Base-by-base conservation (phyloP, 1,140 invertebrate genomes). In the Brachionus asplanchnoidis region DNA sequence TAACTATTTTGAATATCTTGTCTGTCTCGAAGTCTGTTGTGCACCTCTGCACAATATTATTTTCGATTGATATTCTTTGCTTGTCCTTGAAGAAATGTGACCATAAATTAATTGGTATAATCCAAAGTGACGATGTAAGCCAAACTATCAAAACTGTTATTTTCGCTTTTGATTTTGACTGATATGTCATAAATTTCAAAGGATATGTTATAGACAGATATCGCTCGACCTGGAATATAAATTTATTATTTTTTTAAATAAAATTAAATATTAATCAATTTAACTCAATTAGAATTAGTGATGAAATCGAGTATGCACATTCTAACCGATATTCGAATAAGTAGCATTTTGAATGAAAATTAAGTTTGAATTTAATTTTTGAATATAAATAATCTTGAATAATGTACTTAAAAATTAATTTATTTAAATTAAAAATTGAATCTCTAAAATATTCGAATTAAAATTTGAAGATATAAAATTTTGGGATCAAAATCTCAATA, bases 171-270 rank as follows among this genome's bases (percentile, higher is more conserved):
- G 42, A 26, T 85, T 92, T 92, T 9, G 92, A 93, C 75, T 93
- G 86, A 86, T 91, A 90, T 9, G 91, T 88, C 17, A 93, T 88
- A 87, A 93, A 93, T 79, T 91, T 90, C 1, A 93, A 87, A 28
- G 92, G 92, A 17, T 91, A 90, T 8, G 91, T 92, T 14, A 93
- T 92, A 26, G 92, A 92, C 87, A 89, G 89, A 85, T 89, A 90
- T 46, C 89, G 85, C 84, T 89, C 89, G 7, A 89, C 85, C 86
- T 88, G 88, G n/a, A 46, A 91, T 88, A 46, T 90, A 90, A 86
- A 92, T 92, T 53, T 93, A 88, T 87, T 93, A 93, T 28, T 93
- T 89, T 84, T 40, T 6, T 2, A 23, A 2, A 28, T 28, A 28
- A 28, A 2, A 28, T 28, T 28, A 2, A 28, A 28, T 28, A n/a